These are phyloP conservation scores for Arnoldichthys spilopterus DNA, from an alignment of 2,797 vertebrate species.

Conservation along the genomic window DNA sequence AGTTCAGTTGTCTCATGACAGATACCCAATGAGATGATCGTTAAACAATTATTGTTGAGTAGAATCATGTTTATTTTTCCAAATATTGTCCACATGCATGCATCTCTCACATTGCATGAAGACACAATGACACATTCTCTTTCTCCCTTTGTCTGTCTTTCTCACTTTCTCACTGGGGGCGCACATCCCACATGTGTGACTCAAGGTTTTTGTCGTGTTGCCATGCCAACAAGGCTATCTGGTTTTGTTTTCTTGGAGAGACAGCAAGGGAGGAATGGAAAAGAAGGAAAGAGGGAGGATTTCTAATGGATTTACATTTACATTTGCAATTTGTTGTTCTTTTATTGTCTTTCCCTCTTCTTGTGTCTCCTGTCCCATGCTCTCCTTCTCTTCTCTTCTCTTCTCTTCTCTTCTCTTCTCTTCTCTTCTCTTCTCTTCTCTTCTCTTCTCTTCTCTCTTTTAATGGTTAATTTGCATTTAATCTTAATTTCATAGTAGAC, in stretches of 20 bases:
- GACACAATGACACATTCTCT: background rate
- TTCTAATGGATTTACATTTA: slow-evolving; percentile 26
- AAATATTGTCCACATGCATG: background rate
- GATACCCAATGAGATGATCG: too few relatives aligned
- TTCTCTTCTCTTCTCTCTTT: background rate
- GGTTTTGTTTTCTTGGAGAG: slow-evolving; percentile 44
- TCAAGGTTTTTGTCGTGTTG: slow-evolving; percentile 59
- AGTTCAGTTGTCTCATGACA: too few relatives aligned
- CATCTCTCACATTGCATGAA: background rate
- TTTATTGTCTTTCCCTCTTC: background rate
- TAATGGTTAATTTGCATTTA: background rate
- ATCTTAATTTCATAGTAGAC: background rate
- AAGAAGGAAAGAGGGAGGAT: slow-evolving; percentile 5
- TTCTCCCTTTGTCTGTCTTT: background rate
- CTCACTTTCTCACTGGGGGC: background rate
- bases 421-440: background rate
- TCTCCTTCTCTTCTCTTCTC: background rate
- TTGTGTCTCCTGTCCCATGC: background rate
- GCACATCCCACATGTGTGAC: slow-evolving; percentile 41
- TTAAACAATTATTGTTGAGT: background rate
- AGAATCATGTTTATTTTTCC: background rate
- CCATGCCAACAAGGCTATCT: slow-evolving; percentile 55
- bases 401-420: background rate
- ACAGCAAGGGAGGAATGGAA: background rate
- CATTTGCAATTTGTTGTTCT: background rate